A percentile compares a stretch with the other conserved stretches of the same genome.
Conservation (phyloP, 2,888 invertebrate species). For the Vannuccia rotundouncinata region DNA sequence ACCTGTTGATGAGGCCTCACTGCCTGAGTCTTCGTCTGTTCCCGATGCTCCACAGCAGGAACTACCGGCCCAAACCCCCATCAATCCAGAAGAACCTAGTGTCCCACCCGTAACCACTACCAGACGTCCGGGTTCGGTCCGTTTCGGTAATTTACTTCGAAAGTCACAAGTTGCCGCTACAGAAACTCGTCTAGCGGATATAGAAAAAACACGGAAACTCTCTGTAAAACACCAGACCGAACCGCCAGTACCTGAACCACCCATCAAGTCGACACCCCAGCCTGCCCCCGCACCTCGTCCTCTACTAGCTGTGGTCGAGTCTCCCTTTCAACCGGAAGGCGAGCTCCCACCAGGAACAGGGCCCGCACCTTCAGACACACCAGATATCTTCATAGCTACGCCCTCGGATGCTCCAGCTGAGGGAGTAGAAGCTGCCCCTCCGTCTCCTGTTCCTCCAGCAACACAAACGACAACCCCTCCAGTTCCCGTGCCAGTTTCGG, state of each 20-base stretch:
- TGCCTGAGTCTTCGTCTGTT: not conserved
- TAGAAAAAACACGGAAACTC: not conserved
- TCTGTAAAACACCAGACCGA: not conserved
- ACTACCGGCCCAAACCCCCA: not conserved
- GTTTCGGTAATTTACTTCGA: not conserved
- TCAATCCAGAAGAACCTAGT: not conserved
- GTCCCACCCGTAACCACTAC: not conserved
- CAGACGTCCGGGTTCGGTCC: not conserved
- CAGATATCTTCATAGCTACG: not conserved
- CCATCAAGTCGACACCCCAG: not conserved
- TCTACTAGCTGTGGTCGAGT: not conserved
- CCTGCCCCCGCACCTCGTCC: not conserved
- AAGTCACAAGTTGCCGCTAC: not conserved
- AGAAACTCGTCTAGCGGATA: not conserved
- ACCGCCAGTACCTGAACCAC: constrained; percentile 7
- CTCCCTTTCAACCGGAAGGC: not conserved
- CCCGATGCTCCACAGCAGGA: not conserved
- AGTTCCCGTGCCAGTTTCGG: not conserved
- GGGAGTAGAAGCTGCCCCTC: not conserved
- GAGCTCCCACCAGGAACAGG: not conserved
- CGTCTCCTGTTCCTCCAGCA: not conserved
- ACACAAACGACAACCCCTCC: not conserved
- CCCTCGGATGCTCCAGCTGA: not conserved
- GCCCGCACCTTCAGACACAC: not conserved
- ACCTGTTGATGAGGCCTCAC: not conserved